Evolutionary conservation across 2,888 invertebrate species (phyloP).

Genomic region (Diploptera punctata): DNA sequence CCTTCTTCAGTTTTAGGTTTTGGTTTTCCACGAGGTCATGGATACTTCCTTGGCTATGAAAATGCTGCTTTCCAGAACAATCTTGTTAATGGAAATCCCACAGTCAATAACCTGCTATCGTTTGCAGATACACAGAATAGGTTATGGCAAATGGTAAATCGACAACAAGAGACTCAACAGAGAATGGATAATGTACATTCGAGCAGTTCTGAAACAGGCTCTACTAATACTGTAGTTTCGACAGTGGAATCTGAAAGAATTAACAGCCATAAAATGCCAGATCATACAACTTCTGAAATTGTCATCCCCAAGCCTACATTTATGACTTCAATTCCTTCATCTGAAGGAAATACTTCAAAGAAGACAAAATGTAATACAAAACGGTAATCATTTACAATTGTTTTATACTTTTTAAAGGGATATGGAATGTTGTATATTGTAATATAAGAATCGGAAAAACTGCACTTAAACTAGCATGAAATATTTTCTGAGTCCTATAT

Average conservation of each 20-base stretch:
- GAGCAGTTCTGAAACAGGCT: background rate
- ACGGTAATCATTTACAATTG: slow-evolving; percentile 32
- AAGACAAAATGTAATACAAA: slow-evolving; percentile 17
- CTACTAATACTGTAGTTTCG: background rate
- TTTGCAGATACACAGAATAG: slow-evolving; percentile 44
- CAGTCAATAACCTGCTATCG: slow-evolving; percentile 35
- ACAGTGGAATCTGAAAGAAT: background rate
- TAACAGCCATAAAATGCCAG: background rate
- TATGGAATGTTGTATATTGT: no score
- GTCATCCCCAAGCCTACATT: background rate
- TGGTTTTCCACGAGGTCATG: slow-evolving; percentile 21
- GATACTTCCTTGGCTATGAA: slow-evolving; percentile 17
- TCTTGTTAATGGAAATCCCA: background rate
- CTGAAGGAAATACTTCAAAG: slow-evolving; percentile 37
- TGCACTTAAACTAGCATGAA: no score
- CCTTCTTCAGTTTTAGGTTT: slow-evolving; percentile 36
- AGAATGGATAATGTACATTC: background rate
- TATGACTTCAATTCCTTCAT: slow-evolving; percentile 31
- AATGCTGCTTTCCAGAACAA: slow-evolving; percentile 9
- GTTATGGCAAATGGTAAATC: slow-evolving; percentile 46
- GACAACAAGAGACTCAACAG: background rate
- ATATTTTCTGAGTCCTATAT: no score
- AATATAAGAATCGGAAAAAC: no score
- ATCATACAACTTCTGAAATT: background rate
- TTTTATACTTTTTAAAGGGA: no score